Conservation (phyloP, 2,113 vertebrate species). For the Columba janthina region DNA sequence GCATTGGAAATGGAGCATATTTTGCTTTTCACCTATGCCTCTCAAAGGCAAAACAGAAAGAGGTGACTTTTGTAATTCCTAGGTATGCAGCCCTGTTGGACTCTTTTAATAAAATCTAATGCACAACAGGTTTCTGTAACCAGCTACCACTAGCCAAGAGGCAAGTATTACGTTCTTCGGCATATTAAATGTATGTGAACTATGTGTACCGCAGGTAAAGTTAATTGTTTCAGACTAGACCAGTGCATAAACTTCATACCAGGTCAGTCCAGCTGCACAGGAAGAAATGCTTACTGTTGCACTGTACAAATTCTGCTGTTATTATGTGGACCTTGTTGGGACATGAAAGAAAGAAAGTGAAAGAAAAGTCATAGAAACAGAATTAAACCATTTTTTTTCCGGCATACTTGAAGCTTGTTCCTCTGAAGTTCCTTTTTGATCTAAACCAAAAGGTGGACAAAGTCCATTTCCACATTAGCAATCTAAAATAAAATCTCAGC, state of each 20-base stretch:
- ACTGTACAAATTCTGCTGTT: background rate
- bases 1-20: background rate
- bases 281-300: background rate
- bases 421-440: background rate
- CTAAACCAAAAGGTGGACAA: background rate
- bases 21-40: background rate
- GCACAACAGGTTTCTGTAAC: background rate
- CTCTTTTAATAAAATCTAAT: background rate
- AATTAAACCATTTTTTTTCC: accelerated
- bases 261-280: background rate
- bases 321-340: background rate
- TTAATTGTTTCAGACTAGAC: background rate
- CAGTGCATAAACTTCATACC: background rate
- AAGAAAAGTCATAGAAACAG: background rate
- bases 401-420: background rate
- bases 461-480: background rate
- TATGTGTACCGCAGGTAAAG: accelerated
- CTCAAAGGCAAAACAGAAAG: background rate
- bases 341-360: background rate
- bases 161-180: background rate
- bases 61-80: background rate
- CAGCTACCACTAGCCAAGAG: background rate
- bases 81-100: background rate
- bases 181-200: background rate
- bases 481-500: background rate